A percentile compares a stretch with the other conserved stretches of the same genome.
These are phyloP conservation scores for Pseudochirops cupreus DNA, from an alignment of 2,797 vertebrate genomes.

Conservation along the genomic window DNA sequence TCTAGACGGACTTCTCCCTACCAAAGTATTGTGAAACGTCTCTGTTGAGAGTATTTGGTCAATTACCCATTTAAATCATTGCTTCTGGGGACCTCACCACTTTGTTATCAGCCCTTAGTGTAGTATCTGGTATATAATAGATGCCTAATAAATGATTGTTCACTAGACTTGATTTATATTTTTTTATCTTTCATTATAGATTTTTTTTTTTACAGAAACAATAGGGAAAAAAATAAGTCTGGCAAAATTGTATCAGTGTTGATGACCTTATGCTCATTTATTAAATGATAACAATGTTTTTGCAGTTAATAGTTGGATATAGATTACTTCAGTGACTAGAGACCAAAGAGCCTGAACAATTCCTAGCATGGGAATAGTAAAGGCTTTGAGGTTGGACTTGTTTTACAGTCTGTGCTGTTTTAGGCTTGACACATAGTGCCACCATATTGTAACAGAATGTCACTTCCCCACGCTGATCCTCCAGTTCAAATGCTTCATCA, in stretches of 20 bases:
- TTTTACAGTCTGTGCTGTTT: not conserved
- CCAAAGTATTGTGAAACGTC: not conserved
- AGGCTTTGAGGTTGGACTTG: not conserved
- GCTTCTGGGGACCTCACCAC: not conserved
- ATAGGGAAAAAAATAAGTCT: not conserved
- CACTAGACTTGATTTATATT: not conserved
- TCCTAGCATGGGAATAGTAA: not conserved
- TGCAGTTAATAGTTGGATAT: not conserved
- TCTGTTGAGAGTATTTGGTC: not conserved
- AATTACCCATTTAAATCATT: not conserved
- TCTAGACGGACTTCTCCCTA: not conserved
- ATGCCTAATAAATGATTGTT: not conserved
- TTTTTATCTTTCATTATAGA: not conserved
- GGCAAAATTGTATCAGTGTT: not conserved
- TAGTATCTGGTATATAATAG: not conserved
- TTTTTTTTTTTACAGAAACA: not conserved
- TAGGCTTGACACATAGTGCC: not conserved
- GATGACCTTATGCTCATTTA: not conserved
- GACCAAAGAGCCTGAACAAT: not conserved
- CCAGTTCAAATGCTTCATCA: not conserved
- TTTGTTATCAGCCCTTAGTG: not conserved
- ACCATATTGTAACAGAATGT: not conserved
- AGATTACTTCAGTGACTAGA: not conserved
- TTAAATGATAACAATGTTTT: not conserved
- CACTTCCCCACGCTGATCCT: not conserved